Conservation (phyloP, 92 coral and sea anemone genomes). For the Porites divaricata region DNA sequence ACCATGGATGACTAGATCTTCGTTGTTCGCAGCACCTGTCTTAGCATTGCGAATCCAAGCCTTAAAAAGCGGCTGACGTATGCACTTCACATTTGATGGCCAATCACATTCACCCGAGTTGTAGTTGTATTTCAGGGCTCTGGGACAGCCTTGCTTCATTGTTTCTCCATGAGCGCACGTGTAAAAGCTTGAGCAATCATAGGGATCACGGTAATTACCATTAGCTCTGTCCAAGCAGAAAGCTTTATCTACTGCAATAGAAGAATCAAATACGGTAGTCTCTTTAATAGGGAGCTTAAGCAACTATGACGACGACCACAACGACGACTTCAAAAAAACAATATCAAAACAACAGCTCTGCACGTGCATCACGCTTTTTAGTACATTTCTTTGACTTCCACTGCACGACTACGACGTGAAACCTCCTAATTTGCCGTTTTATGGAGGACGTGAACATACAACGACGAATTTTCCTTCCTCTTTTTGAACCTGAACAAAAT, state of each 20-base stretch:
- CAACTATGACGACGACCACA: too few species aligned
- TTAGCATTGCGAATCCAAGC: constrained; percentile 27
- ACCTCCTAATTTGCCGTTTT: too few species aligned
- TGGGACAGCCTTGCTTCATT: constrained; percentile 26
- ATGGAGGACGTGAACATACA: too few species aligned
- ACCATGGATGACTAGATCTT: constrained; percentile 28
- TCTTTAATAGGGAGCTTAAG: not conserved
- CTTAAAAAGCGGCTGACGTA: not conserved
- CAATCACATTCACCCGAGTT: constrained; percentile 49
- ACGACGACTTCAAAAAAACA: too few species aligned
- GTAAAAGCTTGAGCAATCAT: constrained; percentile 40
- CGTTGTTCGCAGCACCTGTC: not conserved
- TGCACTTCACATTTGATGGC: constrained; percentile 43
- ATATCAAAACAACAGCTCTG: too few species aligned
- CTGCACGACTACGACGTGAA: too few species aligned
- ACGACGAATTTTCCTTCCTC: too few species aligned
- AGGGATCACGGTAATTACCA: constrained; percentile 44
- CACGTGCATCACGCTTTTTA: too few species aligned
- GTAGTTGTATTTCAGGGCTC: constrained; percentile 36
- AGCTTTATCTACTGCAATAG: constrained; percentile 6
- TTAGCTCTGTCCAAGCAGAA: constrained; percentile 30
- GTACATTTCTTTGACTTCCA: too few species aligned
- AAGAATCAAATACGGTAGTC: not conserved
- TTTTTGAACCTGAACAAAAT: too few species aligned
- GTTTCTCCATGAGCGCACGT: constrained; percentile 25